Evolutionary conservation across 2,113 vertebrate species (phyloP).

Genomic region (Struthidea cinerea): DNA sequence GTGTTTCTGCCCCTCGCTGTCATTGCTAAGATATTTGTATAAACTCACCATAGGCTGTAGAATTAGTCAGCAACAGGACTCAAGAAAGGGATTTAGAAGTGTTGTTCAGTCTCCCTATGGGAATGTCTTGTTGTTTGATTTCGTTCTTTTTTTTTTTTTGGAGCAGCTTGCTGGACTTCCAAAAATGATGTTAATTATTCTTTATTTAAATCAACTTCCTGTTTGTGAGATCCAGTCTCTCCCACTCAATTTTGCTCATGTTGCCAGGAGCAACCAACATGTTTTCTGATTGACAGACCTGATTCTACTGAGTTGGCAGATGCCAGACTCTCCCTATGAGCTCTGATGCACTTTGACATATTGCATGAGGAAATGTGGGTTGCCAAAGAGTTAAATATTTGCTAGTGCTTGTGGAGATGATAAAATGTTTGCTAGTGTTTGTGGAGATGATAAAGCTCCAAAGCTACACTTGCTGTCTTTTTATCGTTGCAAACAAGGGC

Average conservation of each 20-base stretch:
- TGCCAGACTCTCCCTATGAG: neutral
- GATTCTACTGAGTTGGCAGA: constrained; percentile 17
- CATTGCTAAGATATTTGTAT: neutral
- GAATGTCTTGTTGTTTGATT: neutral
- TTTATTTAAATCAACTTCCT: constrained; percentile 22
- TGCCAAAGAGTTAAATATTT: constrained; percentile 69
- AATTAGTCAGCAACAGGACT: neutral
- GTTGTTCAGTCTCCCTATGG: neutral
- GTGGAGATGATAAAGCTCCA: constrained; percentile 11
- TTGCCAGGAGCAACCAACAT: neutral
- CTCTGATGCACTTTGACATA: constrained; percentile 36
- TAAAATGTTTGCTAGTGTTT: constrained; percentile 39
- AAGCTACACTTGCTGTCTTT: neutral
- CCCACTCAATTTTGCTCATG: neutral
- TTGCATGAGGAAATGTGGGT: neutral
- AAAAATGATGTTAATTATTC: neutral
- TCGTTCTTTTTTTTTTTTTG: neutral
- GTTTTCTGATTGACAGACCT: neutral
- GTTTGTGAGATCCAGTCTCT: neutral
- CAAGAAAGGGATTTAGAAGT: neutral
- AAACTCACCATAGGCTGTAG: neutral
- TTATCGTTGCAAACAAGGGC: constrained; percentile 32
- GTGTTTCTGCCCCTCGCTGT: neutral
- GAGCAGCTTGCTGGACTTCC: neutral
- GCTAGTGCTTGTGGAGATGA: constrained; percentile 1